A percentile compares a stretch with the other conserved stretches of the same genome.
phyloP scores from a whole-genome alignment of 2,113 vertebrate species.

The Colinus virginianus region DNA sequence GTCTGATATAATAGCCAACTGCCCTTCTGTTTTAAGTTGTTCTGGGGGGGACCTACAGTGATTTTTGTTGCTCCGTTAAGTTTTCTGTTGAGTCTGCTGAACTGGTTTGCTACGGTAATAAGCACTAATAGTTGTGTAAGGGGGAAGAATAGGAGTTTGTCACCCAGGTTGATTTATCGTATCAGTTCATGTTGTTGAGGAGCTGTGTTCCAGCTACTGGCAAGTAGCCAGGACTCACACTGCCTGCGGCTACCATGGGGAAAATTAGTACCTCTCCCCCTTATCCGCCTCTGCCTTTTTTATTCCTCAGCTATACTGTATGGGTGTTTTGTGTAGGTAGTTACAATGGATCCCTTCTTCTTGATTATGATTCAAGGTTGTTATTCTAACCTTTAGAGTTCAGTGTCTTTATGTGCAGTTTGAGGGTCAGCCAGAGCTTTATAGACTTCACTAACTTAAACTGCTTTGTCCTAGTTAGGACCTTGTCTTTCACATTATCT shows the following conservation, averaged over 20 bases:
- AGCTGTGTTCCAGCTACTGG: neutral
- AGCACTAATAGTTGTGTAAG: neutral
- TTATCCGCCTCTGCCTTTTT: neutral
- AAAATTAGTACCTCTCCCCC: neutral
- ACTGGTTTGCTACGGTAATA: neutral
- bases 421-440: constrained; percentile 15
- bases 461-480: neutral
- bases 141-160: neutral
- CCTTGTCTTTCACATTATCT: neutral
- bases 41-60: neutral
- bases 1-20: neutral
- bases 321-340: neutral
- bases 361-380: constrained; percentile 1
- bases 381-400: constrained; percentile 48
- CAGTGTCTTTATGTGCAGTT: constrained; percentile 13
- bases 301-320: neutral
- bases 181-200: neutral
- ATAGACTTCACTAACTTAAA: neutral
- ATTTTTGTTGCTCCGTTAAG: neutral
- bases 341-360: constrained; percentile 34
- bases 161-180: neutral
- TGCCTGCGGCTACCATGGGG: neutral
- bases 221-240: neutral
- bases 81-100: neutral
- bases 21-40: neutral